These are phyloP conservation scores for Rhamphomyia laevipes DNA, from an alignment of 2,888 invertebrate genomes.

Conservation along the genomic window DNA sequence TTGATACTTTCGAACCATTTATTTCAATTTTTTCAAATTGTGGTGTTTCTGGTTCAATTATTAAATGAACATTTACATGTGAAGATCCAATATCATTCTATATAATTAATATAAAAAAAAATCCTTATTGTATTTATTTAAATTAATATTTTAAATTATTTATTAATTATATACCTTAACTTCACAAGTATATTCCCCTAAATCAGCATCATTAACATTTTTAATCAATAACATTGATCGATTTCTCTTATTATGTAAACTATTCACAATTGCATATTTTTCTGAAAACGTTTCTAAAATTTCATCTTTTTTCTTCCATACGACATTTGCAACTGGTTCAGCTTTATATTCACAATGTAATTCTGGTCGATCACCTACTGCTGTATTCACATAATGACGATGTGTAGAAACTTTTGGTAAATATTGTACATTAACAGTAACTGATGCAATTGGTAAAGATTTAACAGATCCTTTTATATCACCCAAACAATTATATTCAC, in stretches of 20 bases:
- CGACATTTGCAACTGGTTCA: slow-evolving; percentile 24
- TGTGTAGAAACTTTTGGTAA: slow-evolving; percentile 31
- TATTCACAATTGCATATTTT: slow-evolving; percentile 38
- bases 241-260: slow-evolving; percentile 28
- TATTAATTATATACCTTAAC: slow-evolving; percentile 31
- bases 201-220: slow-evolving; percentile 50
- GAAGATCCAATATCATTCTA: slow-evolving; percentile 27
- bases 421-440: slow-evolving; percentile 29
- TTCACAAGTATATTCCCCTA: slow-evolving; percentile 65
- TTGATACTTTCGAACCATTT: slow-evolving; percentile 24
- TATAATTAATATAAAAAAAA: slow-evolving; percentile 3
- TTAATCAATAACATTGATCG: slow-evolving; percentile 53
- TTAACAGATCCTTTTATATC: slow-evolving; percentile 23
- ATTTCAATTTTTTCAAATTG: slow-evolving; percentile 26
- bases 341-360: slow-evolving; percentile 31
- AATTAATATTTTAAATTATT: background rate
- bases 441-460: slow-evolving; percentile 26
- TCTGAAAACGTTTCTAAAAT: slow-evolving; percentile 21
- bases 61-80: slow-evolving; percentile 24
- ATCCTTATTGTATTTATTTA: background rate
- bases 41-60: slow-evolving; percentile 30
- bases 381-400: slow-evolving; percentile 30
- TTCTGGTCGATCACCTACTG: slow-evolving; percentile 23
- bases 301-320: slow-evolving; percentile 27
- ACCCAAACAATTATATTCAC: slow-evolving; percentile 31